phyloP scores from a whole-genome alignment of 2,113 vertebrate species.

The Aythya baeri region DNA sequence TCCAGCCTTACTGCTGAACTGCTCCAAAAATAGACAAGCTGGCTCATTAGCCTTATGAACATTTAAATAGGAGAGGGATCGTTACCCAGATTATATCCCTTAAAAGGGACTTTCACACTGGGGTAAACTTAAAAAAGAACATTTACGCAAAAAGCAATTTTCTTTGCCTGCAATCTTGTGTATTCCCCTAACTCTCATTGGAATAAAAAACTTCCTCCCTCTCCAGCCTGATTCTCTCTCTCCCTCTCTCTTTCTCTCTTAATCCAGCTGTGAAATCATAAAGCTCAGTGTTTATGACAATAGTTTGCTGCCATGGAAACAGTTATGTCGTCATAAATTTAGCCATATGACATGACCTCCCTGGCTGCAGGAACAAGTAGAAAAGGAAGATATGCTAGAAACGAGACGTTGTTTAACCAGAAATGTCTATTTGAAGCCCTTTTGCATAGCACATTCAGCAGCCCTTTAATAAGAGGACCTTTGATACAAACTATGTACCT shows the following conservation, averaged over 20 bases:
- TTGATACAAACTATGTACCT: not conserved
- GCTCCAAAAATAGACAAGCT: slow-evolving; percentile 69
- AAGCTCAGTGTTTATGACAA: slow-evolving; percentile 78
- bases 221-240: slow-evolving; percentile 50
- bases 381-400: slow-evolving; percentile 48
- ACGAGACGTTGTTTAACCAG: not conserved
- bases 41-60: slow-evolving; percentile 76
- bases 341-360: slow-evolving; percentile 49
- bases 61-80: slow-evolving; percentile 70
- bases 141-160: slow-evolving; percentile 76
- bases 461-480: slow-evolving; percentile 12
- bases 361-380: slow-evolving; percentile 48
- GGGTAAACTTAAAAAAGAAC: slow-evolving; percentile 76
- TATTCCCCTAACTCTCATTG: slow-evolving; percentile 70
- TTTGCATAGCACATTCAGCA: not conserved
- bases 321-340: slow-evolving; percentile 71
- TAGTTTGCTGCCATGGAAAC: slow-evolving; percentile 78
- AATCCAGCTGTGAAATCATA: slow-evolving; percentile 81
- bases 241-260: slow-evolving; percentile 48
- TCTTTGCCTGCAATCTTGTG: slow-evolving; percentile 64
- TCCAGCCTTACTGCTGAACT: slow-evolving; percentile 58
- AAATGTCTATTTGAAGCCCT: slow-evolving; percentile 34
- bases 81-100: slow-evolving; percentile 74
- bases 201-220: slow-evolving; percentile 71
- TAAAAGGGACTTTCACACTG: slow-evolving; percentile 69